phyloP scores from a whole-genome alignment of 2,113 vertebrate species.

The Pampusana beccarii region DNA sequence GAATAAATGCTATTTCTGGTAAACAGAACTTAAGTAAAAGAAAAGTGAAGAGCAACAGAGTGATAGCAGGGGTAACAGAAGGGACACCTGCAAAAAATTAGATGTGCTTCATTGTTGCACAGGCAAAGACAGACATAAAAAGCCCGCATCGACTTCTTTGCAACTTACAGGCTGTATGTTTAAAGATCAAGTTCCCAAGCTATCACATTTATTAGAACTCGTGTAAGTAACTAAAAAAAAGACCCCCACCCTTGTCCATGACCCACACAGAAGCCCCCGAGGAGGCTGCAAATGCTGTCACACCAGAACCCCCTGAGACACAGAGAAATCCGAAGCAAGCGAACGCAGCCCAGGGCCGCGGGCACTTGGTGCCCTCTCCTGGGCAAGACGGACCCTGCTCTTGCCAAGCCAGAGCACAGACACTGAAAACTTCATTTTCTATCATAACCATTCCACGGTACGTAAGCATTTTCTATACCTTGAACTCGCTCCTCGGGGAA shows the following conservation, averaged over 20 bases:
- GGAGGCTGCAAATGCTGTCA: too few relatives aligned
- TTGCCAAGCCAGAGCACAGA: neutral
- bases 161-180: neutral
- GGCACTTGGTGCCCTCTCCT: constrained; percentile 38
- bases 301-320: neutral
- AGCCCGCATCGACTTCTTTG: neutral
- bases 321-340: too few relatives aligned
- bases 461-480: neutral
- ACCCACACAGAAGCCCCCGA: neutral
- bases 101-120: neutral
- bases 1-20: neutral
- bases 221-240: neutral
- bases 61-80: neutral
- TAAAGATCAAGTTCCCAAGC: neutral
- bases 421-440: fast-evolving
- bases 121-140: neutral
- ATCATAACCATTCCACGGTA: too few relatives aligned
- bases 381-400: neutral
- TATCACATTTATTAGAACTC: neutral
- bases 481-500: neutral
- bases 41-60: neutral
- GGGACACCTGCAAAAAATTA: neutral
- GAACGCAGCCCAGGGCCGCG: fast-evolving
- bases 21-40: neutral
- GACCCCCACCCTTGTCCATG: neutral